Evolutionary conservation across 2,888 invertebrate genomes (phyloP), one percentile per base, ranked within the genome.

Genomic region (Marasmarcha lunaedactyla): DNA sequence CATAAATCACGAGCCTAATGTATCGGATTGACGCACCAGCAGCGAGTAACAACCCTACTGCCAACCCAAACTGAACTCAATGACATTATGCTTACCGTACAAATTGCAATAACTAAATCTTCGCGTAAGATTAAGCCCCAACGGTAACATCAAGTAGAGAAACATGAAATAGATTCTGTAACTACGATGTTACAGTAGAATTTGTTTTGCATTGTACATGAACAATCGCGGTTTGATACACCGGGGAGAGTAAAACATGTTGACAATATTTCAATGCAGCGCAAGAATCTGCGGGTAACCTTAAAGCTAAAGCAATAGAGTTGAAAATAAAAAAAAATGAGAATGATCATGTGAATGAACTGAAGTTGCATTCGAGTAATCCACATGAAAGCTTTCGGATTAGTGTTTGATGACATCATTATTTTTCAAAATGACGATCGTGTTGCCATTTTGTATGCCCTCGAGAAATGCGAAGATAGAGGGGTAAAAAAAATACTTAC

Each of bases 321-420:
- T 37, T 40, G 27, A 35, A 14, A 14, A 12, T 37, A 1, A 15
- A 7, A 4, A 30, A 26, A 7, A 10, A 15, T 27, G 33, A 3
- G 7, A 20, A 20, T 7, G 9, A 25, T 35, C 47, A 12, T 2
- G 1, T n/a, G 38, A 2, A 30, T 42, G 30, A 45, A 35, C 38
- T 36, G 46, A 50, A 41, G 38, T 55, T 60, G 59, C 63, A 46
- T 42, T 42, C 50, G 45, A 63, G 68, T 77, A 83, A 83, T 83
- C 78, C 81, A 77, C 78, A 79, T 77, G 81, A 83, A 83, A 83
- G 83, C 83, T 77, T 74, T 71, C 54, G 74, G 79, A 83, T 83
- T 83, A 83, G 81, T 76, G 77, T 83, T 81, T 83, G 81, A 81
- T 83, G 83, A 81, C 77, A 67, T 83, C 83, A 83, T 83, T 83